phyloP scores from a whole-genome alignment of 2,797 vertebrate genomes.

The Threskiornis aethiopicus region DNA sequence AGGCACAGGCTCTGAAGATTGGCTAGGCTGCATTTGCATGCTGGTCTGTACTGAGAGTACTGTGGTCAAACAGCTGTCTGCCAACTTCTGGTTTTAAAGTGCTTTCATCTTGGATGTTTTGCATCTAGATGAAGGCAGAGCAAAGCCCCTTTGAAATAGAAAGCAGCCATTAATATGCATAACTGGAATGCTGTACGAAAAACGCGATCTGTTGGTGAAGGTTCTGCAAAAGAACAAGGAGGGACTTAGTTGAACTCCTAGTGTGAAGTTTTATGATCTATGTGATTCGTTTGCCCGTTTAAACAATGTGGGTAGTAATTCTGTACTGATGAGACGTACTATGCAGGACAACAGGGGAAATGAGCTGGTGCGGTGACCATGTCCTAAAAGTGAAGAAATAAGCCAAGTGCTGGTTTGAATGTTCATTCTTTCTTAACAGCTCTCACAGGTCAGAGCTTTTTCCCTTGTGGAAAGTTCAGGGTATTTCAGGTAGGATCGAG shows the following conservation, averaged over 20 bases:
- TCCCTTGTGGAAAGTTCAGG: not conserved
- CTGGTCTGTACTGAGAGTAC: not conserved
- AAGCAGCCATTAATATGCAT: not conserved
- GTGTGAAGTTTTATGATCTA: not conserved
- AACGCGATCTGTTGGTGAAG: not conserved
- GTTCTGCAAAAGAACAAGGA: not conserved
- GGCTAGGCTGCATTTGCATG: not conserved
- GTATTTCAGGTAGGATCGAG: constrained; percentile 48
- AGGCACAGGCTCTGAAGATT: not conserved
- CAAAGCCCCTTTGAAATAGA: not conserved
- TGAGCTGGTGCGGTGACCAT: fast-evolving
- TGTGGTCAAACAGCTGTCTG: not conserved
- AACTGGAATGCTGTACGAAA: fast-evolving
- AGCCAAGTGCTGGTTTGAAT: not conserved
- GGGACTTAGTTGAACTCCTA: not conserved
- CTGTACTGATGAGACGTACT: not conserved
- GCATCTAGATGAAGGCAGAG: not conserved
- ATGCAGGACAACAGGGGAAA: not conserved
- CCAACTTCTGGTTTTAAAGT: not conserved
- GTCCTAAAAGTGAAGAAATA: not conserved
- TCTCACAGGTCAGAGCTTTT: not conserved
- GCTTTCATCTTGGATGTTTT: not conserved
- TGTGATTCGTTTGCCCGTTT: not conserved
- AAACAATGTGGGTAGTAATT: not conserved
- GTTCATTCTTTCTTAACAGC: not conserved